phyloP scores from a whole-genome alignment of 2,113 vertebrate species.

The Vulpes ferrilata region DNA sequence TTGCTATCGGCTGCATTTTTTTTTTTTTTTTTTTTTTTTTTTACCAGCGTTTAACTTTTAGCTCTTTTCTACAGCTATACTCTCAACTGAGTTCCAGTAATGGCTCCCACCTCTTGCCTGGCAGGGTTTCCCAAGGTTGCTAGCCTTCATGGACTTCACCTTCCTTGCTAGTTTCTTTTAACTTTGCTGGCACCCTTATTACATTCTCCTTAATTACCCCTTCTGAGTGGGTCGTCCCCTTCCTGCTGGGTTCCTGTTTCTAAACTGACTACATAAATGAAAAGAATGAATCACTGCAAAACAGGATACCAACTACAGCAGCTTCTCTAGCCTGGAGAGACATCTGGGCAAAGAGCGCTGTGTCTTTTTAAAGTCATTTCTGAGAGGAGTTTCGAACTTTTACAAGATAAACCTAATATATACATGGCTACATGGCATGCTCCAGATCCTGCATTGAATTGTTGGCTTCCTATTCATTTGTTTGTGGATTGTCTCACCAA shows the following conservation, averaged over 20 bases:
- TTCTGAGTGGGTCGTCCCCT: neutral
- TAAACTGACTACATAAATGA: constrained; percentile 5
- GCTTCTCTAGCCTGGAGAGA: neutral
- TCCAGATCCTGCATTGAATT: neutral
- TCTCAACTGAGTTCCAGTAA: neutral
- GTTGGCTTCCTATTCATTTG: neutral
- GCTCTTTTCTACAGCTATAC: neutral
- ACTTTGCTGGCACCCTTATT: neutral
- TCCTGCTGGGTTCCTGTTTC: neutral
- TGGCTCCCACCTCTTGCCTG: neutral
- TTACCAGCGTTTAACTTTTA: neutral
- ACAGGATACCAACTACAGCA: neutral
- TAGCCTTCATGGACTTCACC: neutral
- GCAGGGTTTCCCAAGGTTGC: neutral
- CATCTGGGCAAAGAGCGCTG: neutral
- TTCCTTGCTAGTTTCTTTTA: neutral
- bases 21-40: no score
- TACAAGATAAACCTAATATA: neutral
- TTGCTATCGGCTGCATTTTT: neutral
- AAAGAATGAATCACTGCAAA: neutral
- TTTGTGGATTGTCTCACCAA: neutral
- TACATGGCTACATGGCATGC: neutral
- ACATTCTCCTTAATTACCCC: neutral
- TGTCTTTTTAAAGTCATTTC: neutral
- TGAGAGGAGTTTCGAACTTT: neutral